A percentile compares a stretch with the other conserved stretches of the same genome.
Evolutionary conservation across 2,888 invertebrate species (phyloP).

Genomic region (Onchidella celtica): DNA sequence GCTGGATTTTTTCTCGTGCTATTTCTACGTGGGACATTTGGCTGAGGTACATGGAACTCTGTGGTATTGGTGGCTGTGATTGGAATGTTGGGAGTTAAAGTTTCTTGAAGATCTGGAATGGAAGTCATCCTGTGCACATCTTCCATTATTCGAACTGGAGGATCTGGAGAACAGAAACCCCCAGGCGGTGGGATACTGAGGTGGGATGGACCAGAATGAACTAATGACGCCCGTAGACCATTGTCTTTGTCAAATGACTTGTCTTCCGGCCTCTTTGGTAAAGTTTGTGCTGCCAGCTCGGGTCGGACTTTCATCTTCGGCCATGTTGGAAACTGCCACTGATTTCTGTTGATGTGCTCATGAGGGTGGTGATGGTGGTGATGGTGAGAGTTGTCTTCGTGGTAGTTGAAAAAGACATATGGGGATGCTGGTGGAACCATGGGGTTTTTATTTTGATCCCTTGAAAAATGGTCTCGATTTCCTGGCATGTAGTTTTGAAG

Average conservation of each 20-base stretch:
- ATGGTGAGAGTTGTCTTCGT: constrained; percentile 16
- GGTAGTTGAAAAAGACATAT: constrained; percentile 38
- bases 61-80: not conserved
- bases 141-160: not conserved
- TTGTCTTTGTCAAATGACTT: constrained; percentile 21
- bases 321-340: constrained; percentile 43
- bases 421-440: constrained; percentile 12
- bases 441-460: constrained; percentile 30
- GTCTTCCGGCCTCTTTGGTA: constrained; percentile 1
- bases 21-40: not conserved
- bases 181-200: constrained; percentile 10
- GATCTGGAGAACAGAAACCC: constrained; percentile 18
- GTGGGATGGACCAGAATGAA: not conserved
- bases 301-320: constrained; percentile 21
- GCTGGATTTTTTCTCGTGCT: constrained; percentile 10
- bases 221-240: not conserved
- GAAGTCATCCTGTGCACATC: constrained; percentile 2
- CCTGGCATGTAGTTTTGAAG: constrained; percentile 30
- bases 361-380: constrained; percentile 13
- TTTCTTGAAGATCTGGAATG: not conserved
- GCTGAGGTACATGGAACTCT: not conserved
- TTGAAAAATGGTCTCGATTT: constrained; percentile 24
- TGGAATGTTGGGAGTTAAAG: constrained; percentile 6
- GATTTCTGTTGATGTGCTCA: constrained; percentile 21
- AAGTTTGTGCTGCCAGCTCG: not conserved